Evolutionary conservation across 2,888 invertebrate species (phyloP), one percentile per base, ranked within the genome.

Genomic region (Digitonthophagus gazella): DNA sequence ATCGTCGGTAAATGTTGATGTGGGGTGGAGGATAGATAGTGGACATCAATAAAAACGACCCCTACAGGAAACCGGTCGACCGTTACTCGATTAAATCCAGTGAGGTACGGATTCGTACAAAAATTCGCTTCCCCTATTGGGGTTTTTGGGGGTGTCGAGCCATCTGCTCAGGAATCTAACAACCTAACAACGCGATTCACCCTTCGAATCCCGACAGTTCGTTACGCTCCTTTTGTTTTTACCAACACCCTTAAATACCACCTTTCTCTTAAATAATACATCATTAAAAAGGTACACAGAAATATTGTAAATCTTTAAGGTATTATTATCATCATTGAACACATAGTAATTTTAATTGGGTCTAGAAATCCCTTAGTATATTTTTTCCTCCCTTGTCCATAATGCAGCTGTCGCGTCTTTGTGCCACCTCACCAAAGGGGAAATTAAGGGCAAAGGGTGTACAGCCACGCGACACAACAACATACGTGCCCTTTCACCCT

Each of bases 391-490:
- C n/a, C n/a, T n/a, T n/a, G n/a, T 44, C 28, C 6, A 11, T 44
- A 44, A 44, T 44, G 28, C 28, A 44, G 28, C 28, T 44, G 28
- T 44, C 28, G 28, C 11, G 28, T 44, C 28, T 44, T 44, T 44
- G 28, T 44, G 28, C 11, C 28, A 44, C 28, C 28, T 44, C 11
- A 44, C 28, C 28, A 44, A 44, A 44, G 28, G 28, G 28, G 28
- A 44, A 44, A 44, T 44, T 44, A 11, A 44, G 28, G 6, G 6
- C 28, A 74, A 74, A 74, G 73, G 74, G 74, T 72, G 71, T 70
- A 69, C 71, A 69, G 71, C 71, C 73, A 74, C 73, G 73, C 72
- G 74, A 68, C 68, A 67, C 67, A 44, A 44, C n/a, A 44, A 11
- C 28, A 44, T n/a, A 44, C 11, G 28, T 44, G 28, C 28, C 28